phyloP scores from a whole-genome alignment of 1,140 invertebrate species.

The Bombus pyrosoma region DNA sequence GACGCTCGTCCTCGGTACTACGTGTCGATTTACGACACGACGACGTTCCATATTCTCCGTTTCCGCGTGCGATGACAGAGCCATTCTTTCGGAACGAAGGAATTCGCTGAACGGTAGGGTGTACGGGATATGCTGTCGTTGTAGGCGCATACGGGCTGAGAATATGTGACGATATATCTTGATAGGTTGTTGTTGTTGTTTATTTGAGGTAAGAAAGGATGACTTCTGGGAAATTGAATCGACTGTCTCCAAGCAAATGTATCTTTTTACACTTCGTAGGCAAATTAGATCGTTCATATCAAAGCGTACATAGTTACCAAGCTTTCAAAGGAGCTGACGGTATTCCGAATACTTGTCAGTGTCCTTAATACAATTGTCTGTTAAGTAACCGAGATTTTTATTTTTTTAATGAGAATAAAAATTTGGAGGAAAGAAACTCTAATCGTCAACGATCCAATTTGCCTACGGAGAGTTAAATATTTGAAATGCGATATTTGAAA shows the following conservation, averaged over 20 bases:
- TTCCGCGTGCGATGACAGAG: constrained; percentile 47
- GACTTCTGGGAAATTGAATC: neutral
- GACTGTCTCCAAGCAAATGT: too few relatives aligned
- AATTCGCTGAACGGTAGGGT: constrained; percentile 52
- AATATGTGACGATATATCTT: neutral
- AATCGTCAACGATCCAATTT: neutral
- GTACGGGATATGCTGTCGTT: neutral
- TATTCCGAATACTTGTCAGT: too few relatives aligned
- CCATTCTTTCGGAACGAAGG: constrained; percentile 19
- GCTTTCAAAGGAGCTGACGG: neutral
- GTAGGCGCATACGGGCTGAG: neutral
- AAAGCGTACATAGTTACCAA: neutral
- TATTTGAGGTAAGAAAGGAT: neutral
- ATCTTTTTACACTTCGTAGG: neutral
- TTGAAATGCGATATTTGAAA: neutral
- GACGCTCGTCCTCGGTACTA: constrained; percentile 32
- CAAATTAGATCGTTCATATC: neutral
- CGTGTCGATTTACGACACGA: constrained; percentile 59
- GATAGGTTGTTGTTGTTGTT: constrained; percentile 10
- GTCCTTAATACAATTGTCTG: neutral
- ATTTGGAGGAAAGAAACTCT: neutral
- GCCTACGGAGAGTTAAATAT: neutral
- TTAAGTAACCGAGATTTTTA: too few relatives aligned
- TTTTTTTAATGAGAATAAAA: neutral
- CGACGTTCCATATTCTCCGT: constrained; percentile 61